Evolutionary conservation across 2,888 invertebrate species (phyloP).

Genomic region (Napeogenes inachia): DNA sequence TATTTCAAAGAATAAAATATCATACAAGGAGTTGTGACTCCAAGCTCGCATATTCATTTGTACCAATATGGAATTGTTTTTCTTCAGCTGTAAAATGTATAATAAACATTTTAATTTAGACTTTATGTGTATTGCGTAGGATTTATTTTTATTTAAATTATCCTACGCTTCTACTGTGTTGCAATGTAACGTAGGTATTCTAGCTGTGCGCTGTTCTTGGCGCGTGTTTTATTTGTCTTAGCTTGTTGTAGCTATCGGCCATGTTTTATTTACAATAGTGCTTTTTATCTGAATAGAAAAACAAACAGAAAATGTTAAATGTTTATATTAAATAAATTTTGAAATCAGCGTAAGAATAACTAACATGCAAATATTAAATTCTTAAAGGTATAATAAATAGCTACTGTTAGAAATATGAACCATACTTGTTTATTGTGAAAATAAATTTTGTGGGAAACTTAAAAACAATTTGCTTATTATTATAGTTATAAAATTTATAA

Average conservation of each 20-base stretch:
- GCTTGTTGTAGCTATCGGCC: slow-evolving; percentile 36
- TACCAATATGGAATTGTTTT: slow-evolving; percentile 27
- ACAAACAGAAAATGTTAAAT: slow-evolving; percentile 36
- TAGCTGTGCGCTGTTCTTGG: slow-evolving; percentile 30
- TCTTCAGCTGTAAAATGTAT: slow-evolving; percentile 13
- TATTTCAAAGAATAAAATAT: slow-evolving; percentile 16
- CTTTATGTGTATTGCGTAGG: slow-evolving; percentile 11
- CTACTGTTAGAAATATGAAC: neutral
- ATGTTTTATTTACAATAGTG: slow-evolving; percentile 47
- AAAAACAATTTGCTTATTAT: too few relatives aligned
- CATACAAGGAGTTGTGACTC: slow-evolving; percentile 19
- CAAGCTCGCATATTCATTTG: slow-evolving; percentile 25
- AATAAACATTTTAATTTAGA: neutral
- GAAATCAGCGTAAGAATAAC: neutral
- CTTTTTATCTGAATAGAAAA: slow-evolving; percentile 33
- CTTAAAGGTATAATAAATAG: too few relatives aligned
- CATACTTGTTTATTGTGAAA: neutral
- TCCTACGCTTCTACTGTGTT: slow-evolving; percentile 17
- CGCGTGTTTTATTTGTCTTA: slow-evolving; percentile 40
- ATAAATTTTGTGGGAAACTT: neutral
- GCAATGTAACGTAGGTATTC: slow-evolving; percentile 28
- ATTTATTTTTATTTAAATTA: slow-evolving; percentile 14
- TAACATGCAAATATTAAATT: too few relatives aligned
- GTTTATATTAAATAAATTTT: slow-evolving; percentile 12
- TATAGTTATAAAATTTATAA: neutral